phyloP scores from a whole-genome alignment of 2,113 vertebrate genomes.

The Hydrochoerus hydrochaeris region DNA sequence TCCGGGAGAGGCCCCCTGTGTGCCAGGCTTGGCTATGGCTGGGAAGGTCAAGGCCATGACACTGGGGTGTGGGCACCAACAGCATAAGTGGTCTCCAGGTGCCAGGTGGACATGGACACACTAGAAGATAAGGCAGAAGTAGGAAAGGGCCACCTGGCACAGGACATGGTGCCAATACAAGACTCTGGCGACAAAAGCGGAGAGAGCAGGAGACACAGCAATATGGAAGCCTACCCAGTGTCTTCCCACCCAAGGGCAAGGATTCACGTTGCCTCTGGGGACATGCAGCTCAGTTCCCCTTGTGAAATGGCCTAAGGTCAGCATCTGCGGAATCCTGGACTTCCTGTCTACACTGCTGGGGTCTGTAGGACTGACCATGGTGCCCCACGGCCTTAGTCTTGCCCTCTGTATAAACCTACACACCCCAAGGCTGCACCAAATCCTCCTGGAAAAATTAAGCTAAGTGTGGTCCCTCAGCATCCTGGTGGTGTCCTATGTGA shows the following conservation, averaged over 20 bases:
- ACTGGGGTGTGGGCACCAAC: rapidly evolving
- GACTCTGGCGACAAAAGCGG: neutral
- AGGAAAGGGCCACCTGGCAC: neutral
- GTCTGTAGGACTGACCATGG: too few species aligned
- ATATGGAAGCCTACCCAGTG: rapidly evolving
- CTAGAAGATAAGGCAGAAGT: too few species aligned
- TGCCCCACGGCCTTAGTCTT: neutral
- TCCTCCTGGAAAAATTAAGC: neutral
- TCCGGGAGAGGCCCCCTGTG: rapidly evolving
- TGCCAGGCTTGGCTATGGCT: neutral
- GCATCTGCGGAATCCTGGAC: neutral
- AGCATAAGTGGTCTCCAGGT: neutral
- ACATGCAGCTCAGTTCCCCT: neutral
- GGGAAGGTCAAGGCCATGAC: neutral
- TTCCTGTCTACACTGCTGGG: neutral
- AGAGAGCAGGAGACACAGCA: neutral
- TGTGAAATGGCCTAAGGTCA: neutral
- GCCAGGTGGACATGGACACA: neutral
- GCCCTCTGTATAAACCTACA: neutral
- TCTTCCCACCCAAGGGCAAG: neutral
- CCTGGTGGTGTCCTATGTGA: neutral
- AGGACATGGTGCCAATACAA: rapidly evolving
- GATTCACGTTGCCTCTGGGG: neutral
- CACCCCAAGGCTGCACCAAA: too few species aligned
- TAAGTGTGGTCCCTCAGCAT: rapidly evolving